These are phyloP conservation scores for Epiblema foenella DNA, from an alignment of 2,888 invertebrate species.

Conservation along the genomic window DNA sequence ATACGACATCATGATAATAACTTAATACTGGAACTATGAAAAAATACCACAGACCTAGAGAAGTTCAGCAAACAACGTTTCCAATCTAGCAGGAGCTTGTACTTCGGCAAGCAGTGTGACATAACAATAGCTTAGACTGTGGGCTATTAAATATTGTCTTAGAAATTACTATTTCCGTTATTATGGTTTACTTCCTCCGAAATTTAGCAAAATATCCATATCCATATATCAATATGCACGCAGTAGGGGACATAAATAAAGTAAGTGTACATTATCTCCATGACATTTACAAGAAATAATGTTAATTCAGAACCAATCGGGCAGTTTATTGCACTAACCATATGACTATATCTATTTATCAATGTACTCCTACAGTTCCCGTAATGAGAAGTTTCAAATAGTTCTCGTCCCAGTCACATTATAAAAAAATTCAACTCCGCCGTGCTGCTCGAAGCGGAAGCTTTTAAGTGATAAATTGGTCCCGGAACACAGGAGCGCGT, in stretches of 20 bases:
- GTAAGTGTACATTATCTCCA: too few species aligned
- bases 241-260: too few species aligned
- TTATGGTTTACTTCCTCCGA: too few species aligned
- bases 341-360: neutral
- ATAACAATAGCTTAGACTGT: too few species aligned
- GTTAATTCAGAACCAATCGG: neutral
- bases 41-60: neutral
- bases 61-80: neutral
- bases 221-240: too few species aligned
- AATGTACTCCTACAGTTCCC: neutral
- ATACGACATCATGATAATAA: conserved; percentile 21
- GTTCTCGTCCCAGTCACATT: conserved; percentile 57
- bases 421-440: conserved; percentile 62
- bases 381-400: conserved; percentile 57
- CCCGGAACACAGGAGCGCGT: conserved; percentile 80
- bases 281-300: neutral
- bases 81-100: neutral
- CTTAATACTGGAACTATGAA: neutral
- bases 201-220: too few species aligned
- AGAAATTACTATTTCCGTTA: too few species aligned
- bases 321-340: neutral
- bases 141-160: too few species aligned
- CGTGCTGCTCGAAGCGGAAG: conserved; percentile 74
- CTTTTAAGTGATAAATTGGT: conserved; percentile 83
- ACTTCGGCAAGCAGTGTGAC: neutral